Conservation (phyloP, 2,888 invertebrate species). For the Patella ulyssiponensis region DNA sequence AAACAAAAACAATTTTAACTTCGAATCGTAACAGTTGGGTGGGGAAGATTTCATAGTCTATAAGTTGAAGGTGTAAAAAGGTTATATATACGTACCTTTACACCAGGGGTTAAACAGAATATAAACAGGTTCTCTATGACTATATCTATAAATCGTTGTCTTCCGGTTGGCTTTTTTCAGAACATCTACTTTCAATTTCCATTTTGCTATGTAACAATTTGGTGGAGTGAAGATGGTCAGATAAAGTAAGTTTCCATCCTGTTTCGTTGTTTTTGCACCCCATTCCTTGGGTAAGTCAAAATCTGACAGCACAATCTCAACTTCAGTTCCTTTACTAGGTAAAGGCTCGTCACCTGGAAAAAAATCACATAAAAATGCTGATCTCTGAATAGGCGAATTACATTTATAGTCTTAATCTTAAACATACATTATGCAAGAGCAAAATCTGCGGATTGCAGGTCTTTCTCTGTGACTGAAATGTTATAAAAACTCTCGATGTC, state of each 20-base stretch:
- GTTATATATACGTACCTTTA: not conserved
- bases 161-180: constrained; percentile 34
- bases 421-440: too few relatives aligned
- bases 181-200: constrained; percentile 41
- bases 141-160: constrained; percentile 32
- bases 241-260: constrained; percentile 33
- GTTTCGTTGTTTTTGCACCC: constrained; percentile 41
- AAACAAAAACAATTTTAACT: too few relatives aligned
- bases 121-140: constrained; percentile 75
- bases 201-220: constrained; percentile 47
- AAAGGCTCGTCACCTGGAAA: constrained; percentile 50
- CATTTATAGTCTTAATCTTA: too few relatives aligned
- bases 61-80: too few relatives aligned
- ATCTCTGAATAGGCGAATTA: not conserved
- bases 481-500: too few relatives aligned
- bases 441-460: too few relatives aligned
- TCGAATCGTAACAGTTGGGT: too few relatives aligned
- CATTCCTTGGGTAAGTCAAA: constrained; percentile 39
- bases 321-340: constrained; percentile 56
- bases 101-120: constrained; percentile 81
- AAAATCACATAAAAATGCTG: not conserved
- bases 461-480: too few relatives aligned
- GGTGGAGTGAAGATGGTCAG: constrained; percentile 43
- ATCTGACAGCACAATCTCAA: constrained; percentile 54
- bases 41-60: too few relatives aligned